Conservation (phyloP, 1,140 invertebrate species). For the Brachionus koreanus region DNA sequence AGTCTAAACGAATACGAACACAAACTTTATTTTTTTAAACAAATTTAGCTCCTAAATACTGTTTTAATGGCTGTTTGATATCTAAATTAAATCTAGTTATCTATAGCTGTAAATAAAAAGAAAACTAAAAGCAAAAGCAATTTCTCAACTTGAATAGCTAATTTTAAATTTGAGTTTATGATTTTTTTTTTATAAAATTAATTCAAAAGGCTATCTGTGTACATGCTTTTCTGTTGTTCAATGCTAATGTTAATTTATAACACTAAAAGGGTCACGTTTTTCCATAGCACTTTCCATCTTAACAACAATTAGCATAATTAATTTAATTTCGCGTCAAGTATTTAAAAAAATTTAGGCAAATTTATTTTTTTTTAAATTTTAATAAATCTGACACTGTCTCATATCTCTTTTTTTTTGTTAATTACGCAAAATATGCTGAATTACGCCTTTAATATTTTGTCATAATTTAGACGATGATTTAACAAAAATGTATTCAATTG, state of each 20-base stretch:
- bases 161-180: not conserved
- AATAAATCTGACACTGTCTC: not conserved
- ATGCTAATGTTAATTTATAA: not conserved
- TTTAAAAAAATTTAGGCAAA: not conserved
- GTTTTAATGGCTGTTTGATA: not conserved
- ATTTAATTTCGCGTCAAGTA: conserved; percentile 3
- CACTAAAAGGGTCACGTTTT: not conserved
- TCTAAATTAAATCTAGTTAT: not conserved
- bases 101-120: not conserved
- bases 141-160: not conserved
- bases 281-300: not conserved
- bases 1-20: not conserved
- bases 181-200: too few species aligned
- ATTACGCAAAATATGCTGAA: not conserved
- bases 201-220: too few species aligned
- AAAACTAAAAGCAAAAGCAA: not conserved
- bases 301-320: not conserved
- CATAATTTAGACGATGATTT: conserved; percentile 20
- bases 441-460: not conserved
- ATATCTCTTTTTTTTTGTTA: not conserved
- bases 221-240: too few species aligned
- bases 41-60: not conserved
- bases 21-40: not conserved
- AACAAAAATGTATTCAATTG: conserved; percentile 19
- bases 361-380: not conserved